Percentiles rank a stretch among this genome's conserved stretches.
These are phyloP conservation scores for Sebastes reedi DNA, from an alignment of 2,797 vertebrate genomes.

Conservation along the genomic window DNA sequence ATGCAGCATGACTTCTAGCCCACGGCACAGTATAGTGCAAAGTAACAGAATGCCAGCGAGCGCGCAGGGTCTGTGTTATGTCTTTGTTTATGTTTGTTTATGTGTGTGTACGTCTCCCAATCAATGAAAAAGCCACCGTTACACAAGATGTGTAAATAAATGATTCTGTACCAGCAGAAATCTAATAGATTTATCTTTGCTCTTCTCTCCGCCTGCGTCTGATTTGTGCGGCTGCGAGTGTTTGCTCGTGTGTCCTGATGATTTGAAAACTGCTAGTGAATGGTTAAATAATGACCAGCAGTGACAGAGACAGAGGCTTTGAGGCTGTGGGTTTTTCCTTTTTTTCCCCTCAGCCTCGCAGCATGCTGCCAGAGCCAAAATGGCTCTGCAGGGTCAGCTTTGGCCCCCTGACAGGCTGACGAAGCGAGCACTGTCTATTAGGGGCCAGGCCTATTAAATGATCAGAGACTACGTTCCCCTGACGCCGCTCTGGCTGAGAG, in stretches of 20 bases:
- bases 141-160: slow-evolving; percentile 38
- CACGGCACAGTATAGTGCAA: slow-evolving; percentile 39
- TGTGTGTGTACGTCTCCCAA: slow-evolving; percentile 35
- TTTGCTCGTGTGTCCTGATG: slow-evolving; percentile 8
- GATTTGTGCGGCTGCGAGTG: background rate
- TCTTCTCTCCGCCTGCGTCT: background rate
- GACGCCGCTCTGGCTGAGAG: slow-evolving; percentile 63
- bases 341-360: slow-evolving; percentile 53
- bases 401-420: slow-evolving; percentile 73
- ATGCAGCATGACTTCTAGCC: slow-evolving; percentile 65
- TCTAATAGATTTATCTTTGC: slow-evolving; percentile 32
- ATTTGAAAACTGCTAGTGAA: slow-evolving; percentile 35
- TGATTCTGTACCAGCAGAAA: slow-evolving; percentile 34
- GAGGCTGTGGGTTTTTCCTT: slow-evolving; percentile 31
- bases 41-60: slow-evolving; percentile 40
- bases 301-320: slow-evolving; percentile 44
- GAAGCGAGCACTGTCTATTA: slow-evolving; percentile 60
- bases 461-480: slow-evolving; percentile 68
- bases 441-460: slow-evolving; percentile 73
- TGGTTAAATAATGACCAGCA: slow-evolving; percentile 54
- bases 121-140: slow-evolving; percentile 45
- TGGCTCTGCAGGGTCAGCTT: slow-evolving; percentile 64
- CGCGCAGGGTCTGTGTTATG: slow-evolving; percentile 37
- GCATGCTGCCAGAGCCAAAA: slow-evolving; percentile 52
- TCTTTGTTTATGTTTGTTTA: slow-evolving; percentile 47